Evolutionary conservation across 2,113 vertebrate genomes (phyloP).

Genomic region (Peucedramus taeniatus): DNA sequence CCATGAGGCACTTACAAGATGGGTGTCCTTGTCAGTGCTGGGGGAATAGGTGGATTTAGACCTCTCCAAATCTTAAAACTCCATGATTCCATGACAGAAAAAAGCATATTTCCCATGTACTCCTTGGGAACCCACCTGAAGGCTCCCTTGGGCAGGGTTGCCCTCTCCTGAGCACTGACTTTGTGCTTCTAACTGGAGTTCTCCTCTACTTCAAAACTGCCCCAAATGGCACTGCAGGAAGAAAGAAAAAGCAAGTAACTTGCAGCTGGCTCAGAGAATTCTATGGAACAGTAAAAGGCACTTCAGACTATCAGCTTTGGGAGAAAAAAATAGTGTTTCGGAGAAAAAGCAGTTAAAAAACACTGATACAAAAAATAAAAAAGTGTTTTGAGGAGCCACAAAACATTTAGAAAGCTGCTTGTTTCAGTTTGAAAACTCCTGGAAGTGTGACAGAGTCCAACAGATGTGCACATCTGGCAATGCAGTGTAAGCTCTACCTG

Average conservation of each 20-base stretch:
- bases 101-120: fast-evolving
- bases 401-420: neutral
- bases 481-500: neutral
- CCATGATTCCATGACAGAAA: neutral
- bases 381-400: neutral
- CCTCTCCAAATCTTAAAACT: neutral
- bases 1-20: neutral
- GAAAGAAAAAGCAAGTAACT: neutral
- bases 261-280: neutral
- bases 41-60: neutral
- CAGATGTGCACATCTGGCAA: neutral
- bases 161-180: neutral
- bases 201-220: neutral
- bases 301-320: neutral
- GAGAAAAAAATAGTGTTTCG: neutral
- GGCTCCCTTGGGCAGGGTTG: neutral
- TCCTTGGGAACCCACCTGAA: neutral
- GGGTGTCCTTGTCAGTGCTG: neutral
- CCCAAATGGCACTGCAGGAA: fast-evolving
- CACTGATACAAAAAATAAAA: neutral
- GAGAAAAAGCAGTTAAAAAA: neutral
- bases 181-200: neutral
- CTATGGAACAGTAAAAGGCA: neutral
- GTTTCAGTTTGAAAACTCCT: neutral
- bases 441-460: neutral